phyloP scores from a whole-genome alignment of 2,888 invertebrate genomes.

The Noctua janthina region DNA sequence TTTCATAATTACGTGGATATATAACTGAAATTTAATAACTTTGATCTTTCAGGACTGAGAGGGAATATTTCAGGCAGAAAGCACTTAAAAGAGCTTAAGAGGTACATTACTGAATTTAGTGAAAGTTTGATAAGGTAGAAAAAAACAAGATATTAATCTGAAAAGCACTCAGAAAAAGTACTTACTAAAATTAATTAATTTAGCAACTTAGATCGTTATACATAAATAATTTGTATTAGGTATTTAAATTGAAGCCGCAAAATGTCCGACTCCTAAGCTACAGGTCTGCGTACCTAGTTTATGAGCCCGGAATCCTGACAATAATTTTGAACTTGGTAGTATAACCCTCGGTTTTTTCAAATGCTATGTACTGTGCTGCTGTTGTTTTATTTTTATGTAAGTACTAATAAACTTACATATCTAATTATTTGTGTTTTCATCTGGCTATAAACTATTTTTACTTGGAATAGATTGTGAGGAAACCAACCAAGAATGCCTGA shows the following conservation, averaged over 20 bases:
- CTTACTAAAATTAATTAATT: neutral
- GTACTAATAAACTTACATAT: too few species aligned
- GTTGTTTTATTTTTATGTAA: too few species aligned
- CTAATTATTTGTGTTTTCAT: too few species aligned
- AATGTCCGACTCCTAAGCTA: too few species aligned
- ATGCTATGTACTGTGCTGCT: too few species aligned
- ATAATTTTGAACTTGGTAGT: too few species aligned
- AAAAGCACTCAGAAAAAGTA: neutral
- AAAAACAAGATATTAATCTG: too few species aligned
- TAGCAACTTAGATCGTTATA: neutral
- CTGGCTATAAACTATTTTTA: neutral
- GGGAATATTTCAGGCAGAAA: conserved; percentile 8
- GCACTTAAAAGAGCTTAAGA: neutral
- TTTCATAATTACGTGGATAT: neutral
- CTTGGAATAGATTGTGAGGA: neutral
- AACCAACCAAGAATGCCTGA: neutral
- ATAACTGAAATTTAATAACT: neutral
- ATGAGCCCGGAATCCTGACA: too few species aligned
- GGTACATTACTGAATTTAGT: neutral
- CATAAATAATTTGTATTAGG: neutral
- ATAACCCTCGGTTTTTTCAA: too few species aligned
- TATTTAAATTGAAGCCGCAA: too few species aligned
- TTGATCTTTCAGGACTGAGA: neutral
- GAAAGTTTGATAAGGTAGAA: neutral
- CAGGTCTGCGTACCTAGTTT: too few species aligned